Conservation (phyloP, 2,797 vertebrate genomes). For the Argya squamiceps region DNA sequence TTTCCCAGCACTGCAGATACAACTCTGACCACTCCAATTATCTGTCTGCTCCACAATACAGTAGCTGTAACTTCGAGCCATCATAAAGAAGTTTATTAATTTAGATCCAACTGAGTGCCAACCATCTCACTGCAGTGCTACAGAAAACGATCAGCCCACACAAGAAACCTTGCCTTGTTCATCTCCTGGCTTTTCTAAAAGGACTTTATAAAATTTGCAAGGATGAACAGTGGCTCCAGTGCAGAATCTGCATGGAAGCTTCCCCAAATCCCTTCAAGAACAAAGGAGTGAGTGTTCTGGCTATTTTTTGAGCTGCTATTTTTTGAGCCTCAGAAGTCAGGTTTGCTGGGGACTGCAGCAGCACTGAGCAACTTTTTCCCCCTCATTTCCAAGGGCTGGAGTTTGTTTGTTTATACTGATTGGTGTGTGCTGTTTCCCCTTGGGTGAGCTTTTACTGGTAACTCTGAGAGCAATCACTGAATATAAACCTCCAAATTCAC, state of each 20-base stretch:
- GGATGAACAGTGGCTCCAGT: background rate
- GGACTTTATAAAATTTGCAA: background rate
- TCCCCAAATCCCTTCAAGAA: background rate
- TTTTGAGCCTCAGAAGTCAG: background rate
- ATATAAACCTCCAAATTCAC: background rate
- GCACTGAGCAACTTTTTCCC: background rate
- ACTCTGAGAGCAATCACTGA: background rate
- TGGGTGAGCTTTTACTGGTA: background rate
- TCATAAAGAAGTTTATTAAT: constrained; percentile 58
- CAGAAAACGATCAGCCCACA: rapidly evolving
- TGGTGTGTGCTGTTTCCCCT: background rate
- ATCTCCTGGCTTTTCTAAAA: background rate
- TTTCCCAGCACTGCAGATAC: constrained; percentile 22
- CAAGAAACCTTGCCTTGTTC: background rate
- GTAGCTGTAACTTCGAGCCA: background rate
- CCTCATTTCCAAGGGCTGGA: background rate
- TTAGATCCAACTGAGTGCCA: background rate
- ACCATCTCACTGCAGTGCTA: constrained; percentile 10
- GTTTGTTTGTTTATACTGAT: background rate
- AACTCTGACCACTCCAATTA: constrained; percentile 49
- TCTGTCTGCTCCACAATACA: background rate
- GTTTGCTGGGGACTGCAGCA: background rate
- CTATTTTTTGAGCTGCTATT: background rate
- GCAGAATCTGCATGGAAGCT: background rate
- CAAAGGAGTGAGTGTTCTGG: background rate